These are phyloP conservation scores for Caradrina kadenii DNA, from an alignment of 2,888 invertebrate genomes.

Conservation along the genomic window DNA sequence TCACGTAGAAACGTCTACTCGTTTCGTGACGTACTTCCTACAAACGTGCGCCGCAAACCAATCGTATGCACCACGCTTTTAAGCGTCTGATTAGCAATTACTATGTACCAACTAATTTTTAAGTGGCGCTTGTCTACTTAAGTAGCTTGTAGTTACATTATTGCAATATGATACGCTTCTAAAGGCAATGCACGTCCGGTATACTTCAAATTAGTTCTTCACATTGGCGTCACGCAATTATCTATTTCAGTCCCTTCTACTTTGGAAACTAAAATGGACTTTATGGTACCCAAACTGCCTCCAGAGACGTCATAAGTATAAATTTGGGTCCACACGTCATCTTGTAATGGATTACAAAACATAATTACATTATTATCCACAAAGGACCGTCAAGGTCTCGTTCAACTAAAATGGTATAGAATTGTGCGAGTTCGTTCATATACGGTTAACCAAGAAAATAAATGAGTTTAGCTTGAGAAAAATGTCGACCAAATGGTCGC, in stretches of 20 bases:
- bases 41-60: constrained; percentile 36
- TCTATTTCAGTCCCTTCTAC: constrained; percentile 59
- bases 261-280: constrained; percentile 63
- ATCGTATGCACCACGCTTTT: constrained; percentile 46
- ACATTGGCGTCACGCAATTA: constrained; percentile 64
- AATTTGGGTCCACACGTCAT: constrained; percentile 84
- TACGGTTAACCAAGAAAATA: constrained; percentile 73
- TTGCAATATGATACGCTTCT: constrained; percentile 44
- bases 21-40: constrained; percentile 47
- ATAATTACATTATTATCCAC: constrained; percentile 79
- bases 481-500: constrained; percentile 55
- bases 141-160: constrained; percentile 31
- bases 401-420: constrained; percentile 73
- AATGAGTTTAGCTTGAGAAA: constrained; percentile 64
- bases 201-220: constrained; percentile 59
- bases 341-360: constrained; percentile 74
- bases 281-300: constrained; percentile 69
- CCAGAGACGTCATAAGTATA: constrained; percentile 81
- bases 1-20: constrained; percentile 4
- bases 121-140: constrained; percentile 31
- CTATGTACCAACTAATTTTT: constrained; percentile 39
- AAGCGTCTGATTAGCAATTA: constrained; percentile 50
- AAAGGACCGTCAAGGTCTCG: constrained; percentile 80
- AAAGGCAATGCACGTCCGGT: constrained; percentile 44
- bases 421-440: constrained; percentile 68